phyloP scores from a whole-genome alignment of 1,140 invertebrate genomes.

The Musca vetustissima region DNA sequence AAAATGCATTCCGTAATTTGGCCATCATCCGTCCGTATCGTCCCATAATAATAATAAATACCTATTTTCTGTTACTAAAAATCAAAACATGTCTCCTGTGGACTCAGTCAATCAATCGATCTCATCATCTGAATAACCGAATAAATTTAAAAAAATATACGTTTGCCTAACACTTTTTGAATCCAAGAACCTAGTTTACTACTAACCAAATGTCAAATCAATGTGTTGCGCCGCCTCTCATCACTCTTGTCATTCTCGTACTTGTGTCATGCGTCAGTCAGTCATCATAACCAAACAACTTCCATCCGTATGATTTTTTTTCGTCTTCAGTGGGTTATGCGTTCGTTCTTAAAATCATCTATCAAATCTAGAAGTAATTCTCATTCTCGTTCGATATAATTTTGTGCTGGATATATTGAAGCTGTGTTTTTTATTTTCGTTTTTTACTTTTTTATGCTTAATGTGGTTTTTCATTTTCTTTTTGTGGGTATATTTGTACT shows the following conservation, averaged over 20 bases:
- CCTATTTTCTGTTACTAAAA: too few relatives aligned
- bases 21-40: too few relatives aligned
- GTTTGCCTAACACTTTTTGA: too few relatives aligned
- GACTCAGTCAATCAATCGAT: too few relatives aligned
- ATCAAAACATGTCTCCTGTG: too few relatives aligned
- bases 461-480: background rate
- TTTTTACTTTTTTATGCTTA: background rate
- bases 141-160: too few relatives aligned
- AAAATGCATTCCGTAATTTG: too few relatives aligned
- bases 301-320: background rate
- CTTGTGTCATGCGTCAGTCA: slow-evolving; percentile 2
- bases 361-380: slow-evolving; percentile 1
- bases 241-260: slow-evolving; percentile 17
- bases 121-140: too few relatives aligned
- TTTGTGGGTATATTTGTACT: background rate
- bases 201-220: slow-evolving; percentile 7
- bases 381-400: background rate
- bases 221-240: slow-evolving; percentile 3
- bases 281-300: slow-evolving; percentile 5
- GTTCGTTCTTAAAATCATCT: slow-evolving; percentile 3
- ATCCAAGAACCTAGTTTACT: background rate
- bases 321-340: slow-evolving; percentile 16
- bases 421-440: too few relatives aligned
- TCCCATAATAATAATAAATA: too few relatives aligned
- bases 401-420: slow-evolving; percentile 1